Conservation (phyloP, 2,797 vertebrate genomes). For the Spatula clypeata region DNA sequence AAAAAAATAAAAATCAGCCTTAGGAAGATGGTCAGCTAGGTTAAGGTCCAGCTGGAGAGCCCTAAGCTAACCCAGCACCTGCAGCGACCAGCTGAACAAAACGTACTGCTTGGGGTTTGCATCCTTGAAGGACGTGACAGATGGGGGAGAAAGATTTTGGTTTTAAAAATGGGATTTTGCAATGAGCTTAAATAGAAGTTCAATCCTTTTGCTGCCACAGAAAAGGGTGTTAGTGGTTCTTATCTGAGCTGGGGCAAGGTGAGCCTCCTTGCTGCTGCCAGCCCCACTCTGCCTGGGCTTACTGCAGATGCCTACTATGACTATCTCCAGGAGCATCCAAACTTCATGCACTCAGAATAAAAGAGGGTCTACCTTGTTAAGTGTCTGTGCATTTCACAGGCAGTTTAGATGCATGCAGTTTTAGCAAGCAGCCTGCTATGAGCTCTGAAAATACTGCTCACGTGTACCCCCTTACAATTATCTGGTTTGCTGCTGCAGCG, state of each 20-base stretch:
- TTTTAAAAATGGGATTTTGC: slow-evolving; percentile 51
- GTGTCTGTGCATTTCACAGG: not conserved
- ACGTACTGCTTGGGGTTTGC: slow-evolving; percentile 50
- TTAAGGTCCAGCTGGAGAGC: slow-evolving; percentile 89
- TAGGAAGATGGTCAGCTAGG: slow-evolving; percentile 92
- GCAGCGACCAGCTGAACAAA: slow-evolving; percentile 56
- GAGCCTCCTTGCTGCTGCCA: not conserved
- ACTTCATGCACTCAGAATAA: not conserved
- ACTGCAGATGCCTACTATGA: not conserved
- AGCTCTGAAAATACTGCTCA: not conserved
- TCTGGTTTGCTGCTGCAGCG: slow-evolving; percentile 5
- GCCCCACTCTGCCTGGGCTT: not conserved
- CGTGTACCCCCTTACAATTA: not conserved
- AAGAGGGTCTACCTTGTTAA: not conserved
- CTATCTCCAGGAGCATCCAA: not conserved
- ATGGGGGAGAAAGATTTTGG: slow-evolving; percentile 71
- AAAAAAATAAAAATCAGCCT: not conserved
- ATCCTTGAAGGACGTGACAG: slow-evolving; percentile 78
- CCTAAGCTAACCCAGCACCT: slow-evolving; percentile 80
- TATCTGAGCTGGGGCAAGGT: not conserved
- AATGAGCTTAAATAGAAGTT: slow-evolving; percentile 70
- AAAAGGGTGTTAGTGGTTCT: not conserved
- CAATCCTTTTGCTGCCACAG: slow-evolving; percentile 95
- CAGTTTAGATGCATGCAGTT: not conserved
- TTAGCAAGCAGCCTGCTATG: not conserved